phyloP scores from a whole-genome alignment of 2,888 invertebrate genomes.

The Copidosoma aretas region DNA sequence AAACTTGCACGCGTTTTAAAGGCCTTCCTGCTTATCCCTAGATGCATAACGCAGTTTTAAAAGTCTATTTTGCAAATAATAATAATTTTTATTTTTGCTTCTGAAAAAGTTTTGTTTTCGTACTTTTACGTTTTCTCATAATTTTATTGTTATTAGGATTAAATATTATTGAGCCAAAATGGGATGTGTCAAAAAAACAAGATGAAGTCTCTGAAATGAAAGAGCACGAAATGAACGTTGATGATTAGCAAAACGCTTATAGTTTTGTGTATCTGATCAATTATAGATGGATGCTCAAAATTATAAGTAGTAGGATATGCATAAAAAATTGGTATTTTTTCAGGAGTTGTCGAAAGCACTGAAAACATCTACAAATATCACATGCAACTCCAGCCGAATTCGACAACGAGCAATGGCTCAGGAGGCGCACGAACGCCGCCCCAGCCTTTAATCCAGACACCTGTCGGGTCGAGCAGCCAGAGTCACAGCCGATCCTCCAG shows the following conservation, averaged over 20 bases:
- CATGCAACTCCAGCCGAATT: conserved; percentile 77
- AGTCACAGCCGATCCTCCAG: conserved; percentile 73
- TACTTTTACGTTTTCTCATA: conserved; percentile 7
- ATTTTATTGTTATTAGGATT: conserved; percentile 33
- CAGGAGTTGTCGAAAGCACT: conserved; percentile 83
- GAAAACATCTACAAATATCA: conserved; percentile 82
- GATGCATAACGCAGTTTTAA: conserved; percentile 4
- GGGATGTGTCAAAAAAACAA: conserved; percentile 9
- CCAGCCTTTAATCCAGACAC: conserved; percentile 74
- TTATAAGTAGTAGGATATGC: not conserved
- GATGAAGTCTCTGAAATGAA: not conserved
- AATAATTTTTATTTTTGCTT: not conserved
- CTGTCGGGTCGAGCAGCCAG: conserved; percentile 64
- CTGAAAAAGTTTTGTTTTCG: not conserved
- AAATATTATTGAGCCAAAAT: conserved; percentile 26
- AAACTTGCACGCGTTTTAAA: not conserved
- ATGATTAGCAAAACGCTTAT: conserved; percentile 19
- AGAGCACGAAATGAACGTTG: conserved; percentile 12
- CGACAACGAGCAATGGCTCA: conserved; percentile 64
- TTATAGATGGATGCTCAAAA: too few species aligned
- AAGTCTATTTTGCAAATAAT: not conserved
- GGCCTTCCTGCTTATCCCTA: not conserved
- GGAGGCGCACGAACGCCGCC: conserved; percentile 72
- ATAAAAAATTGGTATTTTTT: conserved; percentile 40
- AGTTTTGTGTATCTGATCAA: conserved; percentile 22